Base-by-base conservation (phyloP, 2,113 vertebrate genomes). In the Phrynosoma platyrhinos region DNA sequence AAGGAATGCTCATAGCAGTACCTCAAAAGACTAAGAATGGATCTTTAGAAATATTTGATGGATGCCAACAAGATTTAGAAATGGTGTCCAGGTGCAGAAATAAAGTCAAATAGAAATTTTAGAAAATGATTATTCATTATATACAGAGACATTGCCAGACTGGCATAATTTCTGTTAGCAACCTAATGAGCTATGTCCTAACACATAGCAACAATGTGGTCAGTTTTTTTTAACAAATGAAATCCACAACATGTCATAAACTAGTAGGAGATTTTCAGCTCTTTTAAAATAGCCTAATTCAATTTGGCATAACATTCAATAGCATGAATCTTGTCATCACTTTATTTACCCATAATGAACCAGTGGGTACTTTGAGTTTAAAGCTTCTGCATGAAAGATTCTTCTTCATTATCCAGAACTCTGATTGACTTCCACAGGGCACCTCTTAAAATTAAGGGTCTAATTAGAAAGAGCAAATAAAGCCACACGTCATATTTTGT, bases 11-110 rank as follows among this genome's bases (percentile, higher is more conserved):
- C 79, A 66, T 87, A 62, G 40, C 53, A 89, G 0, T 91, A n/a
- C 64, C 74, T 90, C 78, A 93, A 91, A 9, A 78, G 13, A 21
- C 9, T 78, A 83, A 81, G 53, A 0, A 32, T 7, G 30, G 14
- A 71, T 82, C 74, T 91, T 74, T 81, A 58, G 88, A 58, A 7
- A 0, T 4, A 53, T n/a, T 9, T 52, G 74, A 83, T 91, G 5
- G 14, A 90, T 92, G 86, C 91, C 74, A 85, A 21, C 62, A 40
- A 85, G 20, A 83, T 21, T 47, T 30, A 83, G 82, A 52, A 83
- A 83, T 86, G 3, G 0, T 71, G 23, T 90, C 0, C 75, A 78
- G 5, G 23, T 9, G 62, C 9, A 88, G 36, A 88, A 78, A 82
- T 86, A 53, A 2, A 92, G 77, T 13, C 58, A 88, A 85, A 0